Evolutionary conservation across 1,140 invertebrate species (phyloP).

Genomic region (Pseudobourletiella spinata): DNA sequence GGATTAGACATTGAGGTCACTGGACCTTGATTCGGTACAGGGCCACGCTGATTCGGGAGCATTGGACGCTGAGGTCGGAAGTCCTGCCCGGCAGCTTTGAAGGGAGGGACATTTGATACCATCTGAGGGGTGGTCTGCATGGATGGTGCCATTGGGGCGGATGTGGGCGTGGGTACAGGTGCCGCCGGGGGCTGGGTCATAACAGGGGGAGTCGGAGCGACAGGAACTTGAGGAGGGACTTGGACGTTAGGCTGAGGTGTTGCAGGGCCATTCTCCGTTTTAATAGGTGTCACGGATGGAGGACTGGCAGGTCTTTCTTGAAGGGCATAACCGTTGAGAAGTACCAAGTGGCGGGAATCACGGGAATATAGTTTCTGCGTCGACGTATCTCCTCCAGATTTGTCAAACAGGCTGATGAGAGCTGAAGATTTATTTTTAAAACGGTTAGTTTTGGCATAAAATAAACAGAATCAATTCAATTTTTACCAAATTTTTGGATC

Average conservation of each 20-base stretch:
- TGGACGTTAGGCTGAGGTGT: conserved; percentile 22
- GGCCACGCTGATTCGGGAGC: not conserved
- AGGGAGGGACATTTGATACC: conserved; percentile 7
- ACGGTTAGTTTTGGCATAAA: too few relatives aligned
- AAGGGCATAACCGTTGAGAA: conserved; percentile 56
- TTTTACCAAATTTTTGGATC: too few relatives aligned
- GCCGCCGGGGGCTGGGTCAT: not conserved
- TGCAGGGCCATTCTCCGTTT: not conserved
- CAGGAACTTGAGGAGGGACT: conserved; percentile 34
- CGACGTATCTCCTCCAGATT: conserved; percentile 72
- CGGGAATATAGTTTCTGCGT: conserved; percentile 85
- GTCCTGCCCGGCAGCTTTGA: not conserved
- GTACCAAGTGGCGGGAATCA: conserved; percentile 71
- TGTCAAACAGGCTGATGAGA: conserved; percentile 70
- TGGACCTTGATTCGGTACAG: not conserved
- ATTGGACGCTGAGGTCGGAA: conserved; percentile 5
- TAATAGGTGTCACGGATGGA: not conserved
- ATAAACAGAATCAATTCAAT: conserved; percentile 3
- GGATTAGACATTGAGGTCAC: not conserved
- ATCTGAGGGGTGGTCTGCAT: not conserved
- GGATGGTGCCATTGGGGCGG: conserved; percentile 1
- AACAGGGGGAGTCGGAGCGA: not conserved
- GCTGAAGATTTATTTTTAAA: conserved; percentile 51
- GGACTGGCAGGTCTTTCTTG: conserved; percentile 69
- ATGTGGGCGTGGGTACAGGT: not conserved